Evolutionary conservation across 2,888 invertebrate species (phyloP), one percentile per base, ranked within the genome.

Genomic region (Octonoba sinensis): DNA sequence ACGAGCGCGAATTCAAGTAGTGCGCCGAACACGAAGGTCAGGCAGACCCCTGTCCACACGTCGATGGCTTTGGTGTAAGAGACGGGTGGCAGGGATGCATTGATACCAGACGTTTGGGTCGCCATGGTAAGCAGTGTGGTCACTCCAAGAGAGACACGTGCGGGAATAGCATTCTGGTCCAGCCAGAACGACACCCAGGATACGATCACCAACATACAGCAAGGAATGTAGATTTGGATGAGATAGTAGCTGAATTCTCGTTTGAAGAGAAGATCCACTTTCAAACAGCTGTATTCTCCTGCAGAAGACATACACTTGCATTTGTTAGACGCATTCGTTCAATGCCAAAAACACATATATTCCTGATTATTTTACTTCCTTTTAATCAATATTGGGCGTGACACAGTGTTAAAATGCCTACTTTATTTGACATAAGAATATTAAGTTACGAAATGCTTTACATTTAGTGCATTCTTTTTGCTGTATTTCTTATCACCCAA

Each of bases 211-310:
- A 97, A 90, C 97, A 97, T 97, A 91, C 96, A 96, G 91, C 97
- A 98, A 72, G 99, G 99, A 89, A 98, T 96, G 92, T 99, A 99
- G 91, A 98, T 96, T 92, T 98, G 98, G 89, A 99, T 97, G 88
- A 99, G 93, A 91, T 99, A 99, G 93, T 98, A 99, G 90, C 96
- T 95, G 93, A 99, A 98, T 91, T 99, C 98, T 87, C 99, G 92
- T 90, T 97, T 96, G 92, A 99, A 96, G 87, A 96, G 92, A 88
- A 99, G 91, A 90, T 97, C 96, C 88, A 98, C 98, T 90, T 96
- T 95, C 88, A 99, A 91, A 90, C 98, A 99, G 91, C 97, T 97
- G 93, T 98, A 99, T 91, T 96, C 96, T 89, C 97, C 97, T 97
- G 91, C 85, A 91, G 67, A 56, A n/a, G 56, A 73, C 8, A 60